Evolutionary conservation across 1,140 invertebrate genomes (phyloP).

Genomic region (Apis laboriosa): DNA sequence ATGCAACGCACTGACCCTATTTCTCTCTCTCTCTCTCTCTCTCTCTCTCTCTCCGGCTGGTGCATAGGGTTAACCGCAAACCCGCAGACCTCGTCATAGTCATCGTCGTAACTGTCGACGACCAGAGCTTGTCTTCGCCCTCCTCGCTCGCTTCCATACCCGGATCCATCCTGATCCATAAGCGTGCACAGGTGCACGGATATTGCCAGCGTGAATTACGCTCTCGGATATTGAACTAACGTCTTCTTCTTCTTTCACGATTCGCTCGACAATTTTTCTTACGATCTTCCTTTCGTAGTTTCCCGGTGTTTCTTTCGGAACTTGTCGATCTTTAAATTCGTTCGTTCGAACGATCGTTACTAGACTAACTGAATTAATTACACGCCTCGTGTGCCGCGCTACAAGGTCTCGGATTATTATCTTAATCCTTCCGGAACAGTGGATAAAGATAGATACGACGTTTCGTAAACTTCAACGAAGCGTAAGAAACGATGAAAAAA

Average conservation of each 20-base stretch:
- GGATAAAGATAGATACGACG: neutral
- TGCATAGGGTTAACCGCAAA: conserved; percentile 65
- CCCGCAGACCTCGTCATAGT: conserved; percentile 58
- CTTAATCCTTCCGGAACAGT: neutral
- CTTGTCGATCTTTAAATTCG: neutral
- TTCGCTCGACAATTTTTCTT: neutral
- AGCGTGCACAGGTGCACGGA: conserved; percentile 14
- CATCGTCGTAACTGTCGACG: conserved; percentile 48
- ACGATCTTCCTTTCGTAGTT: neutral
- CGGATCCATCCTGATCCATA: conserved; percentile 45
- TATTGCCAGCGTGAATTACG: conserved; percentile 24
- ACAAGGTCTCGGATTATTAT: neutral
- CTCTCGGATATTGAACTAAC: neutral
- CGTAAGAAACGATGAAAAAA: neutral
- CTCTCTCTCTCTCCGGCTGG: conserved; percentile 36
- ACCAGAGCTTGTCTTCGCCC: conserved; percentile 40
- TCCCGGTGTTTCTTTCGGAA: no score
- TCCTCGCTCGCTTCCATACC: neutral
- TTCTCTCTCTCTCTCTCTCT: neutral
- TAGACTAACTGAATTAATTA: neutral
- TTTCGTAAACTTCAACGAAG: neutral
- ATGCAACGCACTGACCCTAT: conserved; percentile 69
- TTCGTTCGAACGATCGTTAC: no score
- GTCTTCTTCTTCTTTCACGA: neutral
- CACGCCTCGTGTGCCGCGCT: no score